Evolutionary conservation across 2,888 invertebrate genomes (phyloP).

Genomic region (Morpho helenor): DNA sequence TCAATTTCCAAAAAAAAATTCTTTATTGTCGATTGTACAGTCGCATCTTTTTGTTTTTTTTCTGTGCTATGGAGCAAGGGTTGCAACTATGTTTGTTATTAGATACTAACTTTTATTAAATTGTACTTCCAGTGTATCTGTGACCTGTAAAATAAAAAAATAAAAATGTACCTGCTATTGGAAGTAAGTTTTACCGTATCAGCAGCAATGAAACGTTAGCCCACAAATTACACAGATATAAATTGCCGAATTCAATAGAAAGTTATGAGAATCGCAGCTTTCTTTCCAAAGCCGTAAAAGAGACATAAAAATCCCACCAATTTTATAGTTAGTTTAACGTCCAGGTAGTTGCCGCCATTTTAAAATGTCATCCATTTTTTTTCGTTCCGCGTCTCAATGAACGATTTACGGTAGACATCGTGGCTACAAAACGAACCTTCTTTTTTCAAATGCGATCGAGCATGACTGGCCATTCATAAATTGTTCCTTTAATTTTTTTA

Average conservation of each 20-base stretch:
- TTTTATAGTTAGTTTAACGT: slow-evolving; percentile 31
- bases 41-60: too few relatives aligned
- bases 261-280: slow-evolving; percentile 16
- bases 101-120: too few relatives aligned
- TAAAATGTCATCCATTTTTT: slow-evolving; percentile 49
- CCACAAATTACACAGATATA: not conserved
- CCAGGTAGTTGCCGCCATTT: slow-evolving; percentile 51
- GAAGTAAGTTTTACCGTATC: too few relatives aligned
- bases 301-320: slow-evolving; percentile 29
- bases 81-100: too few relatives aligned
- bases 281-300: slow-evolving; percentile 27
- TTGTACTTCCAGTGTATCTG: too few relatives aligned
- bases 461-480: slow-evolving; percentile 63
- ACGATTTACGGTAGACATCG: slow-evolving; percentile 71
- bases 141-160: too few relatives aligned
- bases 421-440: slow-evolving; percentile 58
- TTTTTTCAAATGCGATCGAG: slow-evolving; percentile 48
- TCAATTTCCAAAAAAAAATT: too few relatives aligned
- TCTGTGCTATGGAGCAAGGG: too few relatives aligned
- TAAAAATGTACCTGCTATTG: too few relatives aligned
- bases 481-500: slow-evolving; percentile 27
- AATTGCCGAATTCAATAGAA: slow-evolving; percentile 5
- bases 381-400: slow-evolving; percentile 54
- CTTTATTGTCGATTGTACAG: too few relatives aligned
- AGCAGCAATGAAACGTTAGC: not conserved